A percentile compares a stretch with the other conserved stretches of the same genome.
Evolutionary conservation across 1,140 invertebrate genomes (phyloP).

Genomic region (Drosophila subpulchrella): DNA sequence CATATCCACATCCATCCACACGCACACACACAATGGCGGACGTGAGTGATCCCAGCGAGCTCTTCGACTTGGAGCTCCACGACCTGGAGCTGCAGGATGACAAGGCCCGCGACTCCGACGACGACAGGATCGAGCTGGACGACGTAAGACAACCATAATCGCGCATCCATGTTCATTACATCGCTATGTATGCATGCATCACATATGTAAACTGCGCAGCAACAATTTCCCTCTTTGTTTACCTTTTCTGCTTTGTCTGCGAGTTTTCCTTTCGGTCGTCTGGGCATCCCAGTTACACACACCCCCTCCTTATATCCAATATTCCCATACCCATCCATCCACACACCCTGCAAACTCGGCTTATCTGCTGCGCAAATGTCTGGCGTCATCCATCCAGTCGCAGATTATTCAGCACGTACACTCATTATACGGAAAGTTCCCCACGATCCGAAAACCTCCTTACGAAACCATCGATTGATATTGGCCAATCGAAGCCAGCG

Average conservation of each 20-base stretch:
- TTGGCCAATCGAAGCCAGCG: slow-evolving; percentile 64
- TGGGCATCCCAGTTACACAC: slow-evolving; percentile 21
- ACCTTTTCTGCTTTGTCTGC: slow-evolving; percentile 60
- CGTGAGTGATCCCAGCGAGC: slow-evolving; percentile 84
- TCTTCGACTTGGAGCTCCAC: slow-evolving; percentile 96
- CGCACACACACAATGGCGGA: slow-evolving; percentile 88
- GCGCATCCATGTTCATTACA: neutral
- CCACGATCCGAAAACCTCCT: slow-evolving; percentile 25
- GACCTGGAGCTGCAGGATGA: slow-evolving; percentile 86
- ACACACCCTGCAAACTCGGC: slow-evolving; percentile 46
- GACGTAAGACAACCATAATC: slow-evolving; percentile 86
- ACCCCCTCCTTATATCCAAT: neutral
- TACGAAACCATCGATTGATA: slow-evolving; percentile 34
- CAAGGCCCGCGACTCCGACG: slow-evolving; percentile 91
- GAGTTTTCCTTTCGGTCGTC: slow-evolving; percentile 30
- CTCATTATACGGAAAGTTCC: slow-evolving; percentile 35
- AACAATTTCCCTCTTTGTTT: slow-evolving; percentile 53
- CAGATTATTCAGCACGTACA: slow-evolving; percentile 53
- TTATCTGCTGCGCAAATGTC: slow-evolving; percentile 79
- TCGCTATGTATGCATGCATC: neutral
- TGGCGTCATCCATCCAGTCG: slow-evolving; percentile 23
- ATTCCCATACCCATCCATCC: neutral
- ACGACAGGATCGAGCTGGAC: slow-evolving; percentile 93
- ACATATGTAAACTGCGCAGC: slow-evolving; percentile 59
- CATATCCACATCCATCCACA: slow-evolving; percentile 1